Percentiles rank a stretch among this genome's conserved stretches.
Evolutionary conservation across 2,888 invertebrate genomes (phyloP).

Genomic region (Octonoba sinensis): DNA sequence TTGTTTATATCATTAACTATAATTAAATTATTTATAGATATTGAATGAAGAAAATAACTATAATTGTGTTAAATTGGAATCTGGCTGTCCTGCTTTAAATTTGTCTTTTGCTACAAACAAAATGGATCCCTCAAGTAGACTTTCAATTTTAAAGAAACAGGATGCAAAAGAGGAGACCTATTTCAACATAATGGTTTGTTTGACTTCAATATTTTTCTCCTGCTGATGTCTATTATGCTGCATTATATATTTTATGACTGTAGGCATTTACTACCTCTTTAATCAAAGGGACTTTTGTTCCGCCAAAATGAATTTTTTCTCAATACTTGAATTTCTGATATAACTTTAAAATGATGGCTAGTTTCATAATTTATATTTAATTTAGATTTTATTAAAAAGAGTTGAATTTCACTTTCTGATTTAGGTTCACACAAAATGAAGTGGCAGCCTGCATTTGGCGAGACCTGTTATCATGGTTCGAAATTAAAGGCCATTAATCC

Average conservation of each 20-base stretch:
- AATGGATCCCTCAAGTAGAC: constrained; percentile 14
- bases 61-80: constrained; percentile 53
- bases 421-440: too few relatives aligned
- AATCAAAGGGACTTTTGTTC: background rate
- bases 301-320: too few relatives aligned
- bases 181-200: constrained; percentile 65
- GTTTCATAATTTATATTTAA: too few relatives aligned
- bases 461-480: too few relatives aligned
- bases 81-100: constrained; percentile 50
- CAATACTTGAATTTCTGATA: too few relatives aligned
- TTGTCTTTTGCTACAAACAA: constrained; percentile 20
- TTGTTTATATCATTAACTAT: background rate
- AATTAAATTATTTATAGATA: constrained; percentile 25
- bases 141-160: constrained; percentile 68
- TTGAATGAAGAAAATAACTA: constrained; percentile 49
- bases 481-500: too few relatives aligned
- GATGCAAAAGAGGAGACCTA: constrained; percentile 72
- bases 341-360: too few relatives aligned
- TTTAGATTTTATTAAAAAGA: too few relatives aligned
- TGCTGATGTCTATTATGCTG: too few relatives aligned
- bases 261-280: background rate
- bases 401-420: too few relatives aligned
- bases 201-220: too few relatives aligned
- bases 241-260: background rate
- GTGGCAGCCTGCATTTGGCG: too few relatives aligned